A percentile compares a stretch with the other conserved stretches of the same genome.
Conservation (phyloP, 2,888 invertebrate species). For the Drosophila setosimentum region DNA sequence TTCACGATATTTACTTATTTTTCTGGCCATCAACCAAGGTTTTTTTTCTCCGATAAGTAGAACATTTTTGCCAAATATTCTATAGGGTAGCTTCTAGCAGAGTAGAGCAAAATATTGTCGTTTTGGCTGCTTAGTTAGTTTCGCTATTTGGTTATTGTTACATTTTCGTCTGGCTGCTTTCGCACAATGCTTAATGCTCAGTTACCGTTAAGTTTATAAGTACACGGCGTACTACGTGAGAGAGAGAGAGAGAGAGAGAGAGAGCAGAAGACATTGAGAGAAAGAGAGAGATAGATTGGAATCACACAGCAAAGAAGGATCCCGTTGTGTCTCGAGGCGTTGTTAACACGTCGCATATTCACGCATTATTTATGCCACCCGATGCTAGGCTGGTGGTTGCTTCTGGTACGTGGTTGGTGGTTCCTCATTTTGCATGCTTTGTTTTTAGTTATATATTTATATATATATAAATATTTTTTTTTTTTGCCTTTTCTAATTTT, state of each 20-base stretch:
- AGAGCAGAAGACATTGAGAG: neutral
- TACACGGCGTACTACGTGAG: constrained; percentile 25
- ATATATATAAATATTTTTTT: neutral
- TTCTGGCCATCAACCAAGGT: neutral
- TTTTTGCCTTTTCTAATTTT: constrained; percentile 13
- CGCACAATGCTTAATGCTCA: constrained; percentile 13
- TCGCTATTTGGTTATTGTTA: constrained; percentile 41
- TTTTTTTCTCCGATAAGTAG: neutral
- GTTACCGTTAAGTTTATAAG: constrained; percentile 52
- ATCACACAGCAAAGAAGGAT: constrained; percentile 7
- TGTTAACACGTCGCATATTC: constrained; percentile 76
- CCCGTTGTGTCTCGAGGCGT: constrained; percentile 47
- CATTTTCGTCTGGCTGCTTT: constrained; percentile 23
- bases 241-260: neutral
- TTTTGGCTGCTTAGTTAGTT: constrained; percentile 25
- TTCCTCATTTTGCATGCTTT: constrained; percentile 49
- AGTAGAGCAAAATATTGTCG: neutral
- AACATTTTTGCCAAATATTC: neutral
- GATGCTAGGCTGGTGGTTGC: constrained; percentile 3
- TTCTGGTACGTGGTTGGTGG: neutral
- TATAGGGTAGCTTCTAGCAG: constrained; percentile 13
- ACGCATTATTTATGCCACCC: constrained; percentile 62
- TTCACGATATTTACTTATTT: too few species aligned
- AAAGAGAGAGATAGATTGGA: constrained; percentile 14
- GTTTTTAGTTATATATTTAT: constrained; percentile 35